Evolutionary conservation across 2,888 invertebrate species (phyloP), one percentile per base, ranked within the genome.

Genomic region (Drosophila flavopinicola): DNA sequence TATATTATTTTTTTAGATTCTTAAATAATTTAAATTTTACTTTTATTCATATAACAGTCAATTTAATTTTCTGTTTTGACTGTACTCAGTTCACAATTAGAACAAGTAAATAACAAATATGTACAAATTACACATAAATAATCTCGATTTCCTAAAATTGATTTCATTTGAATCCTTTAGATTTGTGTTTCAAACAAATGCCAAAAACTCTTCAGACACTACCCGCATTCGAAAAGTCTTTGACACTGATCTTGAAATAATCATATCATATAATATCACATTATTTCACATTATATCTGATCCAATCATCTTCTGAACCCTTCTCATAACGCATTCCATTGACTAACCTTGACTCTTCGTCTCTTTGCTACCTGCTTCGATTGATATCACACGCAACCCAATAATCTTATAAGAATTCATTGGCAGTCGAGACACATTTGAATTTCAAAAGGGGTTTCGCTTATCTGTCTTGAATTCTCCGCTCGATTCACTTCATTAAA

Each of bases 341-440:
- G 39, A 13, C 10, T 47, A 60, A 57, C 67, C 67, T 65, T 73
- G 70, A 48, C 42, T 58, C 52, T 25, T 6, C 24, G 48, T 27
- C 13, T 13, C 35, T 41, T 52, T 54, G 49, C 10, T 78, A 79
- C 79, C 79, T 80, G 79, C 37, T 52, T 53, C 35, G 47, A 52
- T 47, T 52, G 45, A 47, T 39, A 51, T 42, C 66, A 6, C 80
- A 79, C 74, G 77, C 73, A 73, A 69, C 30, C 20, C 33, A 33
- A 59, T 58, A 69, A 60, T 74, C 76, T 58, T 71, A 75, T 76
- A 69, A 72, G 79, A 80, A 83, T 79, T 79, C 64, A 39, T 67
- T 64, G 42, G 64, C 32, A 15, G 53, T 23, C 41, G 20, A n/a
- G n/a, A n/a, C n/a, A n/a, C 20, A 47, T 66, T 60, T 77, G 56